Evolutionary conservation across 2,797 vertebrate genomes (phyloP), one percentile per base, ranked within the genome.

Genomic region (Pangasius djambal): DNA sequence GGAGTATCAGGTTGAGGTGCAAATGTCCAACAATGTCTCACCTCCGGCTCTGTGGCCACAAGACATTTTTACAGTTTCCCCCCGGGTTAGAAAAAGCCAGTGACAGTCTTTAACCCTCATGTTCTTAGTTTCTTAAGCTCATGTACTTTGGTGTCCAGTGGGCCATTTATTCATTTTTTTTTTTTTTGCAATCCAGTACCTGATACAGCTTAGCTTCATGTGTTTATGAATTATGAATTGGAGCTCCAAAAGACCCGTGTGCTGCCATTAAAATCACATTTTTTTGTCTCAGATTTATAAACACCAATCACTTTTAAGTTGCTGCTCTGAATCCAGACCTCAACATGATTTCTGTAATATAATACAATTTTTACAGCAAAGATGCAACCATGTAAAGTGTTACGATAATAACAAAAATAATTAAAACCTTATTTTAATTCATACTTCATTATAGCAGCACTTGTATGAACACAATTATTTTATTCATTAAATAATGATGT

Each of bases 21-120:
- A 90, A 92, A 93, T 91, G 91, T 93, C 89, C 89, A 92, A 92
- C 93, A 94, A 89, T 77, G 87, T 95, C 89, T 93, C 94, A 92
- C 93, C 92, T 94, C 91, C 91, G 87, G 55, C 72, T 87, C 86
- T 57, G 69, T 69, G 48, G 85, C 55, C 74, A 86, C 85, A 55
- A 83, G 37, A 28, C 59, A 82, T 82, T 82, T 82, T 82, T 82
- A 57, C 78, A 61, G 55, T 15, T 82, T 79, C 9, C 83, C 84
- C 63, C 16, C 3, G 52, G 48, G 12, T 8, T 16, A 74, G 34
- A 72, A 72, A 74, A 70, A 57, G 69, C 34, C 13, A 40, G 69
- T 44, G 31, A 44, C 85, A 59, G 52, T 31, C 31, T 75, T 74
- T 59, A 52, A 79, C 48, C 16, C 50, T 57, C 69, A 55, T 57